Percentiles rank a stretch among this genome's conserved stretches.
Conservation (phyloP, 2,888 invertebrate genomes). For the Scaptomyza parva region DNA sequence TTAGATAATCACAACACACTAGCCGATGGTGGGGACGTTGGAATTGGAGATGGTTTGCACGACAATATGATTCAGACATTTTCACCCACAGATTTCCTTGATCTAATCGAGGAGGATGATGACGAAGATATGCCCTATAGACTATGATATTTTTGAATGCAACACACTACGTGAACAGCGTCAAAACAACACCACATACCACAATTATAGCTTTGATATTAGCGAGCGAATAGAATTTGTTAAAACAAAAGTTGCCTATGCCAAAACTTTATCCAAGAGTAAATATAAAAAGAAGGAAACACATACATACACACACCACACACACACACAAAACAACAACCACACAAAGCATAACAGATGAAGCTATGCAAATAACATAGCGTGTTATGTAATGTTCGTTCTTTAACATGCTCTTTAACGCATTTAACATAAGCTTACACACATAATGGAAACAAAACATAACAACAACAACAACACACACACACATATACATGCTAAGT, state of each 20-base stretch:
- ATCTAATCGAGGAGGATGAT: constrained; percentile 80
- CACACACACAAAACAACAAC: constrained; percentile 13
- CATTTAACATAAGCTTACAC: constrained; percentile 53
- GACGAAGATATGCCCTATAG: constrained; percentile 54
- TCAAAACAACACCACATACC: neutral
- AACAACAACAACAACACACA: constrained; percentile 6
- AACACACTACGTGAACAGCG: constrained; percentile 1
- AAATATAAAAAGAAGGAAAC: neutral
- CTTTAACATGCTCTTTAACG: constrained; percentile 49
- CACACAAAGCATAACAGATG: constrained; percentile 13
- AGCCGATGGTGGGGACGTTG: neutral
- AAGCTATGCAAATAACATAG: constrained; percentile 7
- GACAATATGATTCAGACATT: constrained; percentile 25
- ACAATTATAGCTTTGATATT: constrained; percentile 22
- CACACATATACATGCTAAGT: constrained; percentile 1
- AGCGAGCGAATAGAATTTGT: constrained; percentile 47
- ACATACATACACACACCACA: too few species aligned
- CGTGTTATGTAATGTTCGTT: constrained; percentile 26
- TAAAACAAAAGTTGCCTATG: constrained; percentile 60
- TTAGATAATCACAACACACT: too few species aligned
- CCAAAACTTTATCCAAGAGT: constrained; percentile 47
- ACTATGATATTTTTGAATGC: constrained; percentile 40
- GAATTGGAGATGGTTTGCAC: constrained; percentile 1
- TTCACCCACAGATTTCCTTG: constrained; percentile 68
- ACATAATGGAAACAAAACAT: constrained; percentile 20